Evolutionary conservation across 2,888 invertebrate species (phyloP).

Genomic region (Dusona sp.): DNA sequence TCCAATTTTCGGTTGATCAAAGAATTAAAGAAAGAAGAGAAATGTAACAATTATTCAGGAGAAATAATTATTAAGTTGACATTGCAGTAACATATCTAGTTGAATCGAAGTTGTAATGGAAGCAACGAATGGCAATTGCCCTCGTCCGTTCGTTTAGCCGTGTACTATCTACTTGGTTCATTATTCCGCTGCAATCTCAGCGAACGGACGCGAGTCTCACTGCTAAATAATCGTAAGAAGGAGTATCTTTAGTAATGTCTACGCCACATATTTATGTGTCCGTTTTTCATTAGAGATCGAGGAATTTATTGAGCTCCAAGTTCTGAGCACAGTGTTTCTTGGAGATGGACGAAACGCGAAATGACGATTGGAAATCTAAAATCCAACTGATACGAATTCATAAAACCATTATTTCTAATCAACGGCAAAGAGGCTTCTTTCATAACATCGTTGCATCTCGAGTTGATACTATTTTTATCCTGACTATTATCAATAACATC

Average conservation of each 20-base stretch:
- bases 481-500: neutral
- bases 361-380: conserved; percentile 6
- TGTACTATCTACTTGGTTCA: conserved; percentile 55
- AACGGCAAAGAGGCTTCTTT: neutral
- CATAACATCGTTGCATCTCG: neutral
- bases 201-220: conserved; percentile 35
- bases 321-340: neutral
- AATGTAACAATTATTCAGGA: conserved; percentile 1
- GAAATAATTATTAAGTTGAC: conserved; percentile 12
- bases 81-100: conserved; percentile 19
- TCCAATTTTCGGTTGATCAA: neutral
- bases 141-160: conserved; percentile 57
- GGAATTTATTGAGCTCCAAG: conserved; percentile 11
- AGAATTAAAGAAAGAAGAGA: neutral
- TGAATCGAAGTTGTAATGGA: conserved; percentile 42
- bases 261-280: conserved; percentile 66
- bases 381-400: neutral
- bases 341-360: neutral
- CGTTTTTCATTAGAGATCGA: conserved; percentile 58
- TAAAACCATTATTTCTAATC: neutral
- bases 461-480: neutral
- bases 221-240: conserved; percentile 38
- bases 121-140: conserved; percentile 63
- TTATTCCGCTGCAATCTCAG: conserved; percentile 42
- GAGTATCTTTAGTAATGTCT: conserved; percentile 52